phyloP scores from a whole-genome alignment of 2,888 invertebrate species.

The Spialia ferax region DNA sequence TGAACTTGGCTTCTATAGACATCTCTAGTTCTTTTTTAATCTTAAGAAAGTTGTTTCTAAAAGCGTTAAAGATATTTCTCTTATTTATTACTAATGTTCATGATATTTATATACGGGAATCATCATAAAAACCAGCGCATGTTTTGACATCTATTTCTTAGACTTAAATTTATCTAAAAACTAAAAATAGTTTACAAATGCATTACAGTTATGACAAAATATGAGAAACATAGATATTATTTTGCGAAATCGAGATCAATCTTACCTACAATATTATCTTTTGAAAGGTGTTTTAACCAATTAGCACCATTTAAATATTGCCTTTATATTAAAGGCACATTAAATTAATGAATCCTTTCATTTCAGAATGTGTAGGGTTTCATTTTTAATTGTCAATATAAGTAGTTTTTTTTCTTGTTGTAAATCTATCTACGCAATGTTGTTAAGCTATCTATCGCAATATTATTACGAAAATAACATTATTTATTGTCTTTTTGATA shows the following conservation, averaged over 20 bases:
- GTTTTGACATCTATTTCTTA: background rate
- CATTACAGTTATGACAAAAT: slow-evolving; percentile 16
- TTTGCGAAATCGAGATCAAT: slow-evolving; percentile 56
- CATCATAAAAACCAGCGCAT: background rate
- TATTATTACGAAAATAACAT: background rate
- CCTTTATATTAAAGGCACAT: slow-evolving; percentile 26
- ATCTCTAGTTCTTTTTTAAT: background rate
- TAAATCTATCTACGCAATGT: background rate
- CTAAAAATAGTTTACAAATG: slow-evolving; percentile 39
- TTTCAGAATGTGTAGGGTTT: background rate
- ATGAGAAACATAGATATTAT: slow-evolving; percentile 30
- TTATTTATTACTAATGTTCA: too few relatives aligned
- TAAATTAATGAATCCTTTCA: slow-evolving; percentile 25
- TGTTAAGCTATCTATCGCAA: background rate
- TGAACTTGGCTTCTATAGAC: background rate
- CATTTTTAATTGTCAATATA: background rate
- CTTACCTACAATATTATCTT: slow-evolving; percentile 21
- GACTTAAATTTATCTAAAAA: slow-evolving; percentile 8
- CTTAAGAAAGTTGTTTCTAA: background rate
- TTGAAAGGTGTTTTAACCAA: slow-evolving; percentile 44
- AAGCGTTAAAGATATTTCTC: slow-evolving; percentile 3
- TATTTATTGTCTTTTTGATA: too few relatives aligned
- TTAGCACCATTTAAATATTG: slow-evolving; percentile 49
- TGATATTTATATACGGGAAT: too few relatives aligned
- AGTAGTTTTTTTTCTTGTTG: too few relatives aligned